Evolutionary conservation across 2,797 vertebrate genomes (phyloP), one percentile per base, ranked within the genome.

Genomic region (Lemur catta): DNA sequence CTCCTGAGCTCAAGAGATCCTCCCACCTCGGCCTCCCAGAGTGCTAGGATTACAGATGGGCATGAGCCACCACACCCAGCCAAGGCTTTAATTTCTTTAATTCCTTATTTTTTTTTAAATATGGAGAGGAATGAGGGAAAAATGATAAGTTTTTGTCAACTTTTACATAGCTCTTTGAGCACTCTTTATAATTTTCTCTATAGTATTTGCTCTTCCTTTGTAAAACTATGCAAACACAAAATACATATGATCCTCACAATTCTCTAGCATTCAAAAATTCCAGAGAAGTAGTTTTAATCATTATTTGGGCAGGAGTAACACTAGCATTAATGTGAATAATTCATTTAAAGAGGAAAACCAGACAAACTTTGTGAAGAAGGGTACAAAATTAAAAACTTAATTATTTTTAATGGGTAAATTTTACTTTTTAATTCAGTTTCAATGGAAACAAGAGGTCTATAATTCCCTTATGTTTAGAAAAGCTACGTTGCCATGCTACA

Each of bases 201-300:
- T 30, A 33, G 52, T 71, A 89, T 48, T 28, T 92, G 55, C 8
- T 82, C 46, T 94, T 87, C 35, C 48, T 89, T 85, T 89, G 24
- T 94, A 41, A 90, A 94, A 90, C 28, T 57, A 52, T 57, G 24
- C 55, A 94, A 91, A 93, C 38, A 82, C 43, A 81, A 94, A 75
- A 92, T 82, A 81, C 12, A 18, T 65, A n/a, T 55, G 26, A 89
- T 72, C 46, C 52, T 81, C 43, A 69, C 14, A 79, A 55, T 71
- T 33, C 55, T 92, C 14, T 90, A 91, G 26, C 20, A 87, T 82
- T 93, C 28, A 89, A 74, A 93, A 93, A 52, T 84, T 78, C 46
- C 61, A n/a, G 50, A 80, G 46, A 82, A 82, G 57, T 85, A 74
- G 43, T 41, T 92, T 94, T 91, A 94, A 78, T 90, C 80, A 79